Evolutionary conservation across 2,888 invertebrate species (phyloP).

Genomic region (Brachypterus glaber): DNA sequence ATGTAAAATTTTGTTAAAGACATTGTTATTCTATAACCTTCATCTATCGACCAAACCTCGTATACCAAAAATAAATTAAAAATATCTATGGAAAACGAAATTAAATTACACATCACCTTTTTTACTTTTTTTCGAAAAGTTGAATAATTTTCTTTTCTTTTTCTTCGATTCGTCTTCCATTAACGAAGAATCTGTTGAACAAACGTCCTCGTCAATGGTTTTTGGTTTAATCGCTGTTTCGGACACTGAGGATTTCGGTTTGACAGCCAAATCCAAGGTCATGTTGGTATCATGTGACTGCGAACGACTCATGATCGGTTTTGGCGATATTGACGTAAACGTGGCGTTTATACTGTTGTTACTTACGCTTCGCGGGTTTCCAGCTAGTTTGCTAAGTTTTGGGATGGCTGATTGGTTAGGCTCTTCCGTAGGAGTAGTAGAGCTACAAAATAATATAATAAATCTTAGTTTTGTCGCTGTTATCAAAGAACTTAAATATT

Average conservation of each 20-base stretch:
- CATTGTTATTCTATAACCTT: too few relatives aligned
- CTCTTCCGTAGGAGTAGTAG: too few relatives aligned
- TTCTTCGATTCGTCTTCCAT: conserved; percentile 54
- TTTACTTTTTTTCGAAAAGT: conserved; percentile 46
- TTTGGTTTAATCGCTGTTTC: conserved; percentile 44
- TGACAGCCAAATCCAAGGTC: conserved; percentile 26
- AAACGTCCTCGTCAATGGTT: conserved; percentile 55
- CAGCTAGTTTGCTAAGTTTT: conserved; percentile 18
- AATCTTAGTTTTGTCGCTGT: too few relatives aligned
- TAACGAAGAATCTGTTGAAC: conserved; percentile 61
- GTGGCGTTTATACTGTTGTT: conserved; percentile 33
- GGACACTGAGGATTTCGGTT: conserved; percentile 45
- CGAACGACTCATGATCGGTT: conserved; percentile 40
- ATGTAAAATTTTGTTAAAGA: too few relatives aligned
- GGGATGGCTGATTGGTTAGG: too few relatives aligned
- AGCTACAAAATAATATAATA: too few relatives aligned
- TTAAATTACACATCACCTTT: too few relatives aligned
- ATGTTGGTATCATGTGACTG: conserved; percentile 45
- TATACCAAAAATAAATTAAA: too few relatives aligned
- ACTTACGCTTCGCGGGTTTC: conserved; percentile 31
- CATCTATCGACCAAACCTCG: too few relatives aligned
- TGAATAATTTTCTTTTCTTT: conserved; percentile 54
- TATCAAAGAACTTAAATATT: too few relatives aligned
- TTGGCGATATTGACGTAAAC: too few relatives aligned
- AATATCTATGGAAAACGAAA: too few relatives aligned